phyloP scores from a whole-genome alignment of 2,888 invertebrate genomes.

The Clostera curtula region DNA sequence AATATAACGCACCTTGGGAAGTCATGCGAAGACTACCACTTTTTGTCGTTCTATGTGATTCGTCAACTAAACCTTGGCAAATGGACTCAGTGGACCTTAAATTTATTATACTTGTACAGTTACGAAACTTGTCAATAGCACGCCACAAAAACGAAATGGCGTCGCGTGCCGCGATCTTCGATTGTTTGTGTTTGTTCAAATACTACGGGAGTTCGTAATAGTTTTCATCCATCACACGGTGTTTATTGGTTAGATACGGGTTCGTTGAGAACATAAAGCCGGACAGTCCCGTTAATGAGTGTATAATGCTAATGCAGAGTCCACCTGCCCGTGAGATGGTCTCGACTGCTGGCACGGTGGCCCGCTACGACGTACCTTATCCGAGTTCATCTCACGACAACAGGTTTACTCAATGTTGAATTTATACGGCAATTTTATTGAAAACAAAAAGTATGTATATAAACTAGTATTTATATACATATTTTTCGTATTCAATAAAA shows the following conservation, averaged over 20 bases:
- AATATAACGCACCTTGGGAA: constrained; percentile 25
- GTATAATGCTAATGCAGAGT: constrained; percentile 58
- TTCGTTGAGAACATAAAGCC: constrained; percentile 34
- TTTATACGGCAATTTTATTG: background rate
- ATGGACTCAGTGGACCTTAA: constrained; percentile 47
- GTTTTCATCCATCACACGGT: constrained; percentile 25
- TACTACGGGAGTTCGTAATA: constrained; percentile 18
- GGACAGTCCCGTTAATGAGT: constrained; percentile 57
- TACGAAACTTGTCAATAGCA: constrained; percentile 42
- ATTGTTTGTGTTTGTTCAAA: constrained; percentile 10
- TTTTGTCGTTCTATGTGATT: constrained; percentile 35
- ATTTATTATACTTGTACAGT: constrained; percentile 33
- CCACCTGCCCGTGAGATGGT: constrained; percentile 39
- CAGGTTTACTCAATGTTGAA: constrained; percentile 2
- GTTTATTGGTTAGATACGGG: constrained; percentile 36
- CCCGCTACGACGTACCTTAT: too few relatives aligned
- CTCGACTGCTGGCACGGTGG: constrained; percentile 9
- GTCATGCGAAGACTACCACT: constrained; percentile 31
- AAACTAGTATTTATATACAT: too few relatives aligned
- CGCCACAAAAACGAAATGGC: constrained; percentile 25
- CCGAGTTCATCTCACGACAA: constrained; percentile 11
- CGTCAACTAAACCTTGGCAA: constrained; percentile 44
- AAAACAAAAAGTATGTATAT: too few relatives aligned
- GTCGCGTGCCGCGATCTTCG: constrained; percentile 5
- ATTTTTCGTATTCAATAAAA: background rate